Conservation (phyloP, 2,888 invertebrate genomes). For the Eristalis pertinax region DNA sequence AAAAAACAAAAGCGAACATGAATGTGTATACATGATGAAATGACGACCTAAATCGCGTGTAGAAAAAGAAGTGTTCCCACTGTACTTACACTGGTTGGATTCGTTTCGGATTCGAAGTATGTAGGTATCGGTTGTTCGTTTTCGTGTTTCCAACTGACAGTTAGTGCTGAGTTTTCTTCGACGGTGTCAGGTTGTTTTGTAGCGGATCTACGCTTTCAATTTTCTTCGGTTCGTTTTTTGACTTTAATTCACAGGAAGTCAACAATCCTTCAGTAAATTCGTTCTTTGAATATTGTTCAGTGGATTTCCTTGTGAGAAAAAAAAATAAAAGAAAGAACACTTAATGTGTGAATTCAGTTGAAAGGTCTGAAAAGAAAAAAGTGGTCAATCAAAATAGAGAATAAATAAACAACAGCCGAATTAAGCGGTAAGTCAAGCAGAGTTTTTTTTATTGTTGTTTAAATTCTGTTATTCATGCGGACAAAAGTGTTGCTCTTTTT, state of each 20-base stretch:
- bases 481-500: constrained; percentile 32
- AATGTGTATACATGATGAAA: constrained; percentile 1
- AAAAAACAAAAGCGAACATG: neutral
- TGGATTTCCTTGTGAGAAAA: neutral
- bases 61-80: constrained; percentile 60
- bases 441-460: neutral
- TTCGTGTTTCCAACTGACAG: constrained; percentile 14
- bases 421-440: constrained; percentile 45
- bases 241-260: neutral
- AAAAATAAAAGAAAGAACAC: neutral
- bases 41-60: constrained; percentile 29
- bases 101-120: neutral
- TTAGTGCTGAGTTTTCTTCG: constrained; percentile 63
- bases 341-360: neutral
- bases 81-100: constrained; percentile 1
- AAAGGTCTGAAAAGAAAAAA: neutral
- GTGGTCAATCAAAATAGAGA: neutral
- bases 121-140: constrained; percentile 37
- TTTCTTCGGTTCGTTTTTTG: constrained; percentile 6
- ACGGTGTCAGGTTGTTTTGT: constrained; percentile 14
- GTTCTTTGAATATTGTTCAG: neutral
- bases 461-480: neutral
- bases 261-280: neutral
- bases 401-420: constrained; percentile 1
- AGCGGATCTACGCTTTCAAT: constrained; percentile 1